phyloP scores from a whole-genome alignment of 1,140 invertebrate species.

The Drusus annulatus region DNA sequence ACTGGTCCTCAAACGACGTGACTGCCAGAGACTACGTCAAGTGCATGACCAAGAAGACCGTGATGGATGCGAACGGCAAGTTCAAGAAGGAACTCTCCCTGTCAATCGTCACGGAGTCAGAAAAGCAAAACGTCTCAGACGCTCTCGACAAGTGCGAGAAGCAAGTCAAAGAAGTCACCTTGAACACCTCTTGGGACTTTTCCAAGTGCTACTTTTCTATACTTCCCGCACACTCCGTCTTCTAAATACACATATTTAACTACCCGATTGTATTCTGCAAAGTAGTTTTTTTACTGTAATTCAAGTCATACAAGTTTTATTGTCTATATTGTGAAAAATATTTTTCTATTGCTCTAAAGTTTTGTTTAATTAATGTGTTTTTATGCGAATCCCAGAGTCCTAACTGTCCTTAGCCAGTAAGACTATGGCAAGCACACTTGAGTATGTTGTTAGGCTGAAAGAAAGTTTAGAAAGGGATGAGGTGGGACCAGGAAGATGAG shows the following conservation, averaged over 20 bases:
- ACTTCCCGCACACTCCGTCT: neutral
- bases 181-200: neutral
- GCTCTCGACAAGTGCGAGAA: constrained; percentile 7
- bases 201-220: neutral
- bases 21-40: neutral
- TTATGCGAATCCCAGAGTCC: too few relatives aligned
- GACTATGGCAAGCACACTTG: too few relatives aligned
- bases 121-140: neutral
- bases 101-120: neutral
- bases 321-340: too few relatives aligned
- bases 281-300: too few relatives aligned
- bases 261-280: too few relatives aligned
- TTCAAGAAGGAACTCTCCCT: neutral
- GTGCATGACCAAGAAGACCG: constrained; percentile 6
- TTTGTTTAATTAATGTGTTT: too few relatives aligned
- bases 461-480: too few relatives aligned
- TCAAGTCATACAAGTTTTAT: too few relatives aligned
- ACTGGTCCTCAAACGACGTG: neutral
- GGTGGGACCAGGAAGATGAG: too few relatives aligned
- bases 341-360: too few relatives aligned
- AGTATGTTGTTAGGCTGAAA: too few relatives aligned
- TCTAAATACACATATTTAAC: neutral
- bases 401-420: too few relatives aligned
- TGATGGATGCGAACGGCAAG: neutral
- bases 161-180: neutral